Evolutionary conservation across 2,888 invertebrate genomes (phyloP).

Genomic region (Lycocerus yunnanus): DNA sequence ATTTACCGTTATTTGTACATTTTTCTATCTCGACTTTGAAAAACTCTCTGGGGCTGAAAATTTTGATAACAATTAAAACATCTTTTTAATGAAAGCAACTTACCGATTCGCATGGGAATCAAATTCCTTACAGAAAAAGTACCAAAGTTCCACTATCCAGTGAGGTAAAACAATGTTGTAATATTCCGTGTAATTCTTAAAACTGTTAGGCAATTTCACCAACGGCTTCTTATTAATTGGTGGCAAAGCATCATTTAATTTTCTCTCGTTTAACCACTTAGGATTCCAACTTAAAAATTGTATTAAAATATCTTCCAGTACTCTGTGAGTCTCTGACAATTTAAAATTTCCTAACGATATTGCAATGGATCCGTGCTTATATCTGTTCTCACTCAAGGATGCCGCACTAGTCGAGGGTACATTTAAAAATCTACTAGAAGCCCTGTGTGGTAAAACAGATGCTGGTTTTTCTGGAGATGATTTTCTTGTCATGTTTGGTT

Average conservation of each 20-base stretch:
- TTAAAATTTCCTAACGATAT: not conserved
- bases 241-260: constrained; percentile 49
- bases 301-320: constrained; percentile 58
- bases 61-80: not conserved
- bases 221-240: constrained; percentile 60
- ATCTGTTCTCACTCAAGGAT: not conserved
- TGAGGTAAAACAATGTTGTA: constrained; percentile 61
- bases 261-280: constrained; percentile 63
- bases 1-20: not conserved
- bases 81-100: not conserved
- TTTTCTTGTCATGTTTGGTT: not conserved
- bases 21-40: not conserved
- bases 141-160: constrained; percentile 68
- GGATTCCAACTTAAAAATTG: constrained; percentile 69
- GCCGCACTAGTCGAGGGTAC: not conserved
- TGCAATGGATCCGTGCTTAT: not conserved
- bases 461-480: not conserved
- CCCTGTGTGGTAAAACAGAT: not conserved
- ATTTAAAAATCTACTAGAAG: not conserved
- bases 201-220: constrained; percentile 61
- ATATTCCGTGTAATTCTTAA: constrained; percentile 64
- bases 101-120: not conserved
- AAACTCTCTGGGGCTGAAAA: not conserved
- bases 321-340: not conserved
- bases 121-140: constrained; percentile 35